phyloP scores from a whole-genome alignment of 2,888 invertebrate genomes.

The Drosophila mayaguana region DNA sequence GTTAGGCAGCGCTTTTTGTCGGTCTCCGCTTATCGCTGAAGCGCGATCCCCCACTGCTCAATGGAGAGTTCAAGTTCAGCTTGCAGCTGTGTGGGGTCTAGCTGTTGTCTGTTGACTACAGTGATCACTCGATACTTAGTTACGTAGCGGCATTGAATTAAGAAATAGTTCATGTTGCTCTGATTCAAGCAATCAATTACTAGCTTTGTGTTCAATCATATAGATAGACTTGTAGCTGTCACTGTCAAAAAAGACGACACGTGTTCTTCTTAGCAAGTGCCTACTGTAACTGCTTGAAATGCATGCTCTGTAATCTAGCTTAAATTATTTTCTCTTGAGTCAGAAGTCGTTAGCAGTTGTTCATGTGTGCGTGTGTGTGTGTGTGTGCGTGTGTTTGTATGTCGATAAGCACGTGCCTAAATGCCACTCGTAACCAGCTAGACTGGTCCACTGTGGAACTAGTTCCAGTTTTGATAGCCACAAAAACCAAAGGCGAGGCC shows the following conservation, averaged over 20 bases:
- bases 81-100: slow-evolving; percentile 50
- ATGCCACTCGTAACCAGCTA: slow-evolving; percentile 38
- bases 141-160: too few species aligned
- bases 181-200: too few species aligned
- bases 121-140: neutral
- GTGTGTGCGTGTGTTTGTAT: slow-evolving; percentile 12
- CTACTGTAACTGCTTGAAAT: neutral
- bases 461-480: slow-evolving; percentile 28
- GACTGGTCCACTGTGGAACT: slow-evolving; percentile 44
- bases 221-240: too few species aligned
- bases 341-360: neutral
- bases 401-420: slow-evolving; percentile 59
- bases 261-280: neutral
- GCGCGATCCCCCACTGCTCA: neutral
- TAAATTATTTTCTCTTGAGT: neutral
- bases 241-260: neutral
- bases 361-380: slow-evolving; percentile 4
- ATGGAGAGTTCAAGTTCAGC: slow-evolving; percentile 67
- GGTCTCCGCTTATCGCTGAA: slow-evolving; percentile 21
- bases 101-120: neutral
- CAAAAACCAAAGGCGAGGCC: slow-evolving; percentile 41
- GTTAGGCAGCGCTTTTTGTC: slow-evolving; percentile 66
- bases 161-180: too few species aligned
- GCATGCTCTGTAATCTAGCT: neutral
- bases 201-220: too few species aligned